Percentiles rank a stretch among this genome's conserved stretches.
These are phyloP conservation scores for Carcina quercana DNA, from an alignment of 2,888 invertebrate genomes.

Conservation along the genomic window DNA sequence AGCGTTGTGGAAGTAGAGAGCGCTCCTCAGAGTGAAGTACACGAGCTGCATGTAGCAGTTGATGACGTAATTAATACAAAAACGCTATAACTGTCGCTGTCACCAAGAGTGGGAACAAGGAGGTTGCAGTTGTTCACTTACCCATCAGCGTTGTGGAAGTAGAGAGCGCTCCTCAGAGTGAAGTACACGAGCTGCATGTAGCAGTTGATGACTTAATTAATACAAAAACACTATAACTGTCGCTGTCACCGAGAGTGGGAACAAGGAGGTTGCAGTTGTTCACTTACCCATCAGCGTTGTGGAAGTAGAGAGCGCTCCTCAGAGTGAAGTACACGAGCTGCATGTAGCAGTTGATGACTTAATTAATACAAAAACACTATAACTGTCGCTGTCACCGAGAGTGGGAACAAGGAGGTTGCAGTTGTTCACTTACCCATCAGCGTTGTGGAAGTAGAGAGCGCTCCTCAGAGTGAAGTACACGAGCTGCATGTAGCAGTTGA, in stretches of 20 bases:
- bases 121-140: no score
- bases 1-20: neutral
- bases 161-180: neutral
- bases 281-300: no score
- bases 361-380: slow-evolving; percentile 49
- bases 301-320: neutral
- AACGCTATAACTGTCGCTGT: slow-evolving; percentile 50
- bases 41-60: neutral
- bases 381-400: slow-evolving; percentile 52
- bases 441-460: neutral
- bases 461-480: neutral
- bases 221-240: slow-evolving; percentile 51
- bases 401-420: slow-evolving; percentile 45
- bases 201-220: no score
- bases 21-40: neutral
- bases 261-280: no score
- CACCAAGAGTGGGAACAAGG: slow-evolving; percentile 49
- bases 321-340: neutral
- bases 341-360: no score
- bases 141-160: neutral
- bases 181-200: neutral
- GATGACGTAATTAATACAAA: no score
- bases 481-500: neutral
- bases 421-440: no score
- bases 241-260: slow-evolving; percentile 52